These are phyloP conservation scores for Myiopsitta monachus DNA, from an alignment of 2,113 vertebrate genomes.

Conservation along the genomic window DNA sequence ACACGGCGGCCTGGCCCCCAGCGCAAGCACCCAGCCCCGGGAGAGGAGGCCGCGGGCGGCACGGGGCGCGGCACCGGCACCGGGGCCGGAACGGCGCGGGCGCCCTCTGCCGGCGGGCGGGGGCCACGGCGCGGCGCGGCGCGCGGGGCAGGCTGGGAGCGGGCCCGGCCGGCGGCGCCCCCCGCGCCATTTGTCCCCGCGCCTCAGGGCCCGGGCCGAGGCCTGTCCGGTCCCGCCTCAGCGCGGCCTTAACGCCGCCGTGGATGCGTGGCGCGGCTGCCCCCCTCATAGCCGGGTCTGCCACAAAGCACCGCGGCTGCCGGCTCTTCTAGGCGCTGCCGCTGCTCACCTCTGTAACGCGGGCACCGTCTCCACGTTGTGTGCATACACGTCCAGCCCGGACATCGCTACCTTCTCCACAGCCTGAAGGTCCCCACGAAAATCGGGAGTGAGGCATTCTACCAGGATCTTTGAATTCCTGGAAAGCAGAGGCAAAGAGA, in stretches of 20 bases:
- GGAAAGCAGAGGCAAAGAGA: neutral
- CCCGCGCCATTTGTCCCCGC: neutral
- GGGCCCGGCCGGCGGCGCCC: neutral
- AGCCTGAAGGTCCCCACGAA: constrained; percentile 86
- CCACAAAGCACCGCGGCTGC: neutral
- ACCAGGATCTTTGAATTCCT: constrained; percentile 89
- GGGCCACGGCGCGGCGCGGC: too few relatives aligned
- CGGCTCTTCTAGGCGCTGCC: fast-evolving
- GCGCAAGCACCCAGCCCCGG: too few relatives aligned
- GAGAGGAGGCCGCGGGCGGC: too few relatives aligned
- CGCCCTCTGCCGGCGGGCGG: too few relatives aligned
- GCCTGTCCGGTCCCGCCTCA: neutral
- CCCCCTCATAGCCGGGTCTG: fast-evolving
- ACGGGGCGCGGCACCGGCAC: neutral
- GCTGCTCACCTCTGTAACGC: constrained; percentile 85
- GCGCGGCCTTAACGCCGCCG: neutral
- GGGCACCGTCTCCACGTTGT: constrained; percentile 94
- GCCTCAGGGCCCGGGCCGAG: neutral
- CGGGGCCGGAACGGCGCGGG: too few relatives aligned
- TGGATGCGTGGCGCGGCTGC: fast-evolving
- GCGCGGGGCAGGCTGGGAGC: neutral
- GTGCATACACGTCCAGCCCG: constrained; percentile 93
- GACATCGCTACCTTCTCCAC: constrained; percentile 87
- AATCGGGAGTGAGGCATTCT: constrained; percentile 97
- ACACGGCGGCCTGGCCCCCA: fast-evolving